Evolutionary conservation across 2,888 invertebrate genomes (phyloP).

Genomic region (Caenorhabditis zanzibari): DNA sequence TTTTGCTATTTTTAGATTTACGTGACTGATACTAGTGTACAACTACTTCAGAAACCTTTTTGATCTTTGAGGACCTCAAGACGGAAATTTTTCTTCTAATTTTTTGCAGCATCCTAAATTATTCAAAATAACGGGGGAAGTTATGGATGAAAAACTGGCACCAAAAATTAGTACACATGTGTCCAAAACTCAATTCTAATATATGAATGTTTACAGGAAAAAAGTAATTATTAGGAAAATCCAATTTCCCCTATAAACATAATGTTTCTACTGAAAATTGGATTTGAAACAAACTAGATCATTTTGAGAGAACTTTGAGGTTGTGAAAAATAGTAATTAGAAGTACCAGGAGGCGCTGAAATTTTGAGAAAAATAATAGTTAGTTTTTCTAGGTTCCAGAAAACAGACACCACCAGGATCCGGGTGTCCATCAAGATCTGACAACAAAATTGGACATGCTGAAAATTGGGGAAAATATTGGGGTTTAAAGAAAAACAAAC

Average conservation of each 20-base stretch:
- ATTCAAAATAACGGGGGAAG: background rate
- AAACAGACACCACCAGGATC: background rate
- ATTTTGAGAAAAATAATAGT: background rate
- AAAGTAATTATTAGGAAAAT: background rate
- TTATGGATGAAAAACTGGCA: background rate
- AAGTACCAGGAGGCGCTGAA: background rate
- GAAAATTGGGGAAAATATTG: too few species aligned
- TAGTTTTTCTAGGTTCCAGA: background rate
- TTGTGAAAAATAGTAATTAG: background rate
- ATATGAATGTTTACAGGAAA: conserved; percentile 8
- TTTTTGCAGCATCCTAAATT: background rate
- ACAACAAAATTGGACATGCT: conserved; percentile 11
- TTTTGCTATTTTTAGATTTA: background rate
- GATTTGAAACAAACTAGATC: background rate
- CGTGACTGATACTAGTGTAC: background rate
- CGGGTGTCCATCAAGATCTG: background rate
- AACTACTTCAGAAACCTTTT: background rate
- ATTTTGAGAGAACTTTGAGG: background rate
- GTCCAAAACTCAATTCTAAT: background rate
- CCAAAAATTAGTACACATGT: background rate
- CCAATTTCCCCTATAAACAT: background rate
- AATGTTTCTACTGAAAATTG: background rate
- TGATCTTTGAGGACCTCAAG: background rate
- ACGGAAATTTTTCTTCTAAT: background rate
- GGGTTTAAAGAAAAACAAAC: background rate